phyloP scores from a whole-genome alignment of 2,888 invertebrate genomes.

The Euclidia mi region DNA sequence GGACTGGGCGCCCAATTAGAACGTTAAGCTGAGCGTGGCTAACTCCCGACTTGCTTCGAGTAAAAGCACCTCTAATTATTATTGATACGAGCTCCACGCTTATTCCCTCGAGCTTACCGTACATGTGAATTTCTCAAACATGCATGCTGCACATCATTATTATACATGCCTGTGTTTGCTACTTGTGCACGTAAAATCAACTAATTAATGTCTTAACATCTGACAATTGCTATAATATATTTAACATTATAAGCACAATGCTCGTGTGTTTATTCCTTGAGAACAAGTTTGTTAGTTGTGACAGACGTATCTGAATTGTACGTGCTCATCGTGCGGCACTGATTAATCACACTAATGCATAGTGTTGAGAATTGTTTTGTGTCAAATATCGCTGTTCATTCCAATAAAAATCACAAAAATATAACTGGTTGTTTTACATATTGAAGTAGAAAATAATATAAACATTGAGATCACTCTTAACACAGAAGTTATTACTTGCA shows the following conservation, averaged over 20 bases:
- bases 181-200: constrained; percentile 33
- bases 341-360: too few relatives aligned
- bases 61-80: constrained; percentile 68
- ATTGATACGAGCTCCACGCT: constrained; percentile 58
- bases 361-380: too few relatives aligned
- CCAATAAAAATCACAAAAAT: too few relatives aligned
- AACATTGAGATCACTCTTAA: too few relatives aligned
- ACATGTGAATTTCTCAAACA: constrained; percentile 44
- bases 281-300: too few relatives aligned
- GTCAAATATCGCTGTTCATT: too few relatives aligned
- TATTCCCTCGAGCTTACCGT: constrained; percentile 47
- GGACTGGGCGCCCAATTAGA: constrained; percentile 56
- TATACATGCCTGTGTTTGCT: constrained; percentile 33
- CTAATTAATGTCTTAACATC: constrained; percentile 31
- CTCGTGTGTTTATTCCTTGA: constrained; percentile 4
- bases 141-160: constrained; percentile 35
- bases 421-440: too few relatives aligned
- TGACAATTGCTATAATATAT: constrained; percentile 23
- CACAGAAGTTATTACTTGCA: too few relatives aligned
- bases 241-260: constrained; percentile 9
- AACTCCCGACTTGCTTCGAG: constrained; percentile 60
- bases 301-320: too few relatives aligned
- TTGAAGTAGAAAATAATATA: too few relatives aligned
- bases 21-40: constrained; percentile 59
- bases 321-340: too few relatives aligned